Percentiles rank a stretch among this genome's conserved stretches.
phyloP scores from a whole-genome alignment of 2,888 invertebrate genomes.

The Drosophila testacea region DNA sequence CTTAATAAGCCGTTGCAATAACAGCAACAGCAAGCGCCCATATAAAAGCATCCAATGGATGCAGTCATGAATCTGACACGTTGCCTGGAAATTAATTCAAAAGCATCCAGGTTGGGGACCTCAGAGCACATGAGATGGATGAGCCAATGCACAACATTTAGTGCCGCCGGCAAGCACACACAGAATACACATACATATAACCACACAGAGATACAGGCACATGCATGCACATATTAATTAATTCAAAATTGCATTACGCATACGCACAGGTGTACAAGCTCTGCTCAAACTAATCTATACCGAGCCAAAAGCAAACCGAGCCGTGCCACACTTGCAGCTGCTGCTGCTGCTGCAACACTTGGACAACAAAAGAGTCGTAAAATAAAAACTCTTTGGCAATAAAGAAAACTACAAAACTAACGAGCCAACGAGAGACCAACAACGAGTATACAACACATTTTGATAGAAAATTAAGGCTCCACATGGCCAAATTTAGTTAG shows the following conservation, averaged over 20 bases:
- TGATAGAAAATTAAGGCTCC: constrained; percentile 59
- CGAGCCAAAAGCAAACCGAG: constrained; percentile 2
- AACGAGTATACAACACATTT: constrained; percentile 46
- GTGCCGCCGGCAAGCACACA: constrained; percentile 58
- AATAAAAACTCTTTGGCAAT: constrained; percentile 66
- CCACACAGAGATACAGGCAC: constrained; percentile 11
- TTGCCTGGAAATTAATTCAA: constrained; percentile 73
- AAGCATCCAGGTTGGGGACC: constrained; percentile 49
- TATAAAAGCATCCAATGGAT: constrained; percentile 25
- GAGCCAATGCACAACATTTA: constrained; percentile 68
- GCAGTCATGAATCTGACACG: constrained; percentile 47
- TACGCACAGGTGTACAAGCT: constrained; percentile 71
- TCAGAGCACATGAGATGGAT: constrained; percentile 52
- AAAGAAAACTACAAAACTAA: constrained; percentile 49
- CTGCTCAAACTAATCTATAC: constrained; percentile 41
- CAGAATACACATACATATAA: constrained; percentile 11
- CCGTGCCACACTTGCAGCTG: constrained; percentile 21
- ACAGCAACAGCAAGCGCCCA: constrained; percentile 30
- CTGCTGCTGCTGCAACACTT: constrained; percentile 44
- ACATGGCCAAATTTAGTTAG: constrained; percentile 57
- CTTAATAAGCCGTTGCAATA: constrained; percentile 49
- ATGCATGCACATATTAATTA: constrained; percentile 64
- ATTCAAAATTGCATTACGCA: constrained; percentile 77
- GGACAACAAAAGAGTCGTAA: constrained; percentile 73
- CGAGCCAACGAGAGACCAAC: constrained; percentile 16